Percentiles rank a stretch among this genome's conserved stretches.
Evolutionary conservation across 2,797 vertebrate species (phyloP).

Genomic region (Argyrosomus regius): DNA sequence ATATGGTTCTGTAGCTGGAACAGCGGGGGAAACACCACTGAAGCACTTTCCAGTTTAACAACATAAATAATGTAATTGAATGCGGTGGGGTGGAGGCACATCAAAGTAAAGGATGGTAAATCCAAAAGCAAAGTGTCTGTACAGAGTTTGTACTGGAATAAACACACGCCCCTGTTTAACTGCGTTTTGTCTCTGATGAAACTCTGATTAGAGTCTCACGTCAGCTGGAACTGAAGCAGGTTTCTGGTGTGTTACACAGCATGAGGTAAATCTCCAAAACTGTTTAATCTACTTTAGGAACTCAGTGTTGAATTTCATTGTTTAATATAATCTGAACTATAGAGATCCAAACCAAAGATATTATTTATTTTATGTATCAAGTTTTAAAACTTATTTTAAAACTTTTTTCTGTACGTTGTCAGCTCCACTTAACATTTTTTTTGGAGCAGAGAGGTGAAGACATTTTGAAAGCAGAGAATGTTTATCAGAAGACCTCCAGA

Average conservation of each 20-base stretch:
- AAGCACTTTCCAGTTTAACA: constrained; percentile 28
- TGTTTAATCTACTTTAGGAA: not conserved
- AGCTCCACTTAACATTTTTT: constrained; percentile 49
- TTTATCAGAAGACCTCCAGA: constrained; percentile 47
- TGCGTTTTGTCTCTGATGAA: constrained; percentile 38
- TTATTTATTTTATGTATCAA: not conserved
- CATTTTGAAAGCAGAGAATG: constrained; percentile 36
- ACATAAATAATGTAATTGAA: constrained; percentile 15
- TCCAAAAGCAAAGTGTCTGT: constrained; percentile 13
- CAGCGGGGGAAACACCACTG: not conserved
- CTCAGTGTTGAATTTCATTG: not conserved
- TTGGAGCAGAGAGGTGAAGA: constrained; percentile 56
- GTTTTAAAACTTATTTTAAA: not conserved
- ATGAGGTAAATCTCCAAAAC: constrained; percentile 3
- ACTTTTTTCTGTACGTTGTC: constrained; percentile 15
- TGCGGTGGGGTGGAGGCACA: constrained; percentile 23
- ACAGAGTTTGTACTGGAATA: constrained; percentile 39
- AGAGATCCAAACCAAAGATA: not conserved
- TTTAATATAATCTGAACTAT: not conserved
- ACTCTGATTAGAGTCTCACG: constrained; percentile 42
- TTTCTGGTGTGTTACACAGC: constrained; percentile 37
- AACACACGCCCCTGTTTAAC: constrained; percentile 57
- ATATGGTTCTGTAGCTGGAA: not conserved
- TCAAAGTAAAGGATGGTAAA: constrained; percentile 52
- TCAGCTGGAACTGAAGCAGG: constrained; percentile 19